These are phyloP conservation scores for Chionis minor DNA, from an alignment of 2,113 vertebrate genomes.

Conservation along the genomic window DNA sequence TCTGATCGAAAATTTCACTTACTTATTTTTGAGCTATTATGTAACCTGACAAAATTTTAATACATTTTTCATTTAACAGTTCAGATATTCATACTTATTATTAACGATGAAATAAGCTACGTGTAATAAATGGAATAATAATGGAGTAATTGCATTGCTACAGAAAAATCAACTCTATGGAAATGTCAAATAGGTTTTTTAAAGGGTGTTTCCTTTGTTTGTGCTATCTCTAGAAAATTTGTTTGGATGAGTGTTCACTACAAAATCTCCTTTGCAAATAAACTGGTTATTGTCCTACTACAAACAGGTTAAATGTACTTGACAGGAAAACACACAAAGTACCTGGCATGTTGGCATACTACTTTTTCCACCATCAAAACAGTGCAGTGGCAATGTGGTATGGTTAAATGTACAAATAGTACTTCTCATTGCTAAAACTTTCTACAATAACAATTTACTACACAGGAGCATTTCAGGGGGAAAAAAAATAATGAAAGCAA, in stretches of 20 bases:
- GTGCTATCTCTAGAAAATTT: neutral
- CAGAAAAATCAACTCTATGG: neutral
- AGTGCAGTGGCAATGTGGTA: neutral
- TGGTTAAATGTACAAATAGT: neutral
- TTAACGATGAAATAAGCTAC: neutral
- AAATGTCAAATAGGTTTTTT: neutral
- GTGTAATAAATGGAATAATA: neutral
- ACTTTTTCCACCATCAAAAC: neutral
- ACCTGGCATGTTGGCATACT: neutral
- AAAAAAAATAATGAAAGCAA: no score
- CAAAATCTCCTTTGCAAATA: neutral
- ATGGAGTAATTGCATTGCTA: neutral
- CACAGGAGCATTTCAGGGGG: accelerated
- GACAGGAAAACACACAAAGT: neutral
- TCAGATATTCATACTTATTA: neutral
- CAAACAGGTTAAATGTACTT: neutral
- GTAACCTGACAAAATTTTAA: neutral
- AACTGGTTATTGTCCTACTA: neutral
- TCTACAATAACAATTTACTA: neutral
- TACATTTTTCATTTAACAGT: neutral
- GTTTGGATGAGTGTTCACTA: neutral
- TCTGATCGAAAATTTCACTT: neutral
- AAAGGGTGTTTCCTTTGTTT: neutral
- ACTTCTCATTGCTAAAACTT: neutral
- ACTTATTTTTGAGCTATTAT: neutral